Evolutionary conservation across 2,797 vertebrate genomes (phyloP).

Genomic region (Poecilia wingei): DNA sequence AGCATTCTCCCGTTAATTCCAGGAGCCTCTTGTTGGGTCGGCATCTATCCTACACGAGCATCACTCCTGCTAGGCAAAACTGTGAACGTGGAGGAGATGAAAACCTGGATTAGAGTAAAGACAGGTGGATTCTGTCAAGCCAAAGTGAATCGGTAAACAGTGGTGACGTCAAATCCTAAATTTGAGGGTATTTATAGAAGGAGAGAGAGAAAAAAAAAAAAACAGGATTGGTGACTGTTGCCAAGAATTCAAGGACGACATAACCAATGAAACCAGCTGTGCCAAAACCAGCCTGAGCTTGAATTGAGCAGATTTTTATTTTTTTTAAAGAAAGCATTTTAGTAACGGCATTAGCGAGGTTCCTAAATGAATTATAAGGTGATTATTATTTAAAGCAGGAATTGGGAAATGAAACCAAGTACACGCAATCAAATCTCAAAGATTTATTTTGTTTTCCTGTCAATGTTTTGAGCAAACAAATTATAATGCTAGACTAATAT

Average conservation of each 20-base stretch:
- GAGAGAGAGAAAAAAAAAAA: not conserved
- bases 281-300: slow-evolving; percentile 6
- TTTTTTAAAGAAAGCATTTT: not conserved
- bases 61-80: slow-evolving; percentile 42
- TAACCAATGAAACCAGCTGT: slow-evolving; percentile 21
- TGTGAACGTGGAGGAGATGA: slow-evolving; percentile 49
- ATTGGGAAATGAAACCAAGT: not conserved
- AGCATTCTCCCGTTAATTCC: slow-evolving; percentile 27
- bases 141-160: slow-evolving; percentile 49
- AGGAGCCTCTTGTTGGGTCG: slow-evolving; percentile 14
- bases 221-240: slow-evolving; percentile 11
- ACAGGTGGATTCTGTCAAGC: slow-evolving; percentile 60
- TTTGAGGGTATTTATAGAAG: slow-evolving; percentile 46
- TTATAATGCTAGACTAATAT: not conserved
- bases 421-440: not conserved
- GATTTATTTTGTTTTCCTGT: not conserved
- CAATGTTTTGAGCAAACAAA: not conserved
- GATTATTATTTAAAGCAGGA: not conserved
- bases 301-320: not conserved
- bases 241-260: slow-evolving; percentile 50
- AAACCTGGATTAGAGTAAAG: slow-evolving; percentile 66
- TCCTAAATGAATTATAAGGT: not conserved
- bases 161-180: slow-evolving; percentile 69
- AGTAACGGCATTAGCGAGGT: not conserved
- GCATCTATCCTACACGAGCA: slow-evolving; percentile 43